Percentiles rank a stretch among this genome's conserved stretches.
These are phyloP conservation scores for Venusia cambrica DNA, from an alignment of 2,888 invertebrate genomes.

Conservation along the genomic window DNA sequence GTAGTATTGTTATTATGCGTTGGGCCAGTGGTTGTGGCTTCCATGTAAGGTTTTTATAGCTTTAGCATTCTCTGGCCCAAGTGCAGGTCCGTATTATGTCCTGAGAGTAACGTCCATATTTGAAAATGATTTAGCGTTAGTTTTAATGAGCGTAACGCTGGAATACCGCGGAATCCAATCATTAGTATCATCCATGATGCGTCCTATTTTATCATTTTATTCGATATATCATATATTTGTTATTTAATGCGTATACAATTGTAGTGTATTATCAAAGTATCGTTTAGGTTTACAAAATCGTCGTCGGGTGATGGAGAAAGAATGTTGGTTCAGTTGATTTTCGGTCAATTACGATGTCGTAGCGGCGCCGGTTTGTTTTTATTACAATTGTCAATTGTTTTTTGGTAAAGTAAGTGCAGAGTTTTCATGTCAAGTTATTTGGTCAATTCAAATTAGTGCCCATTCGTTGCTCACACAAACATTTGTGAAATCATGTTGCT, in stretches of 20 bases:
- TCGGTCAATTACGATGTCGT: conserved; percentile 73
- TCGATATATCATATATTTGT: conserved; percentile 59
- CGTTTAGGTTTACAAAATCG: conserved; percentile 61
- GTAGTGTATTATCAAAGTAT: conserved; percentile 37
- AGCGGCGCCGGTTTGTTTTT: conserved; percentile 54
- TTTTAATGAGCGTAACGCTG: conserved; percentile 43
- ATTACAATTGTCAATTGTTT: conserved; percentile 68
- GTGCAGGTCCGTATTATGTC: conserved; percentile 70
- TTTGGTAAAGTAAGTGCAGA: conserved; percentile 44
- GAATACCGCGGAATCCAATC: conserved; percentile 47
- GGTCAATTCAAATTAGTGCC: conserved; percentile 72
- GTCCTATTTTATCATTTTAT: conserved; percentile 45
- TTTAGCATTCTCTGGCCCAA: conserved; percentile 43
- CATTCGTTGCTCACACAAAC: conserved; percentile 66
- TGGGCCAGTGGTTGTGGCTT: conserved; percentile 46
- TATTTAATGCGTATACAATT: conserved; percentile 58
- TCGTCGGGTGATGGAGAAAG: conserved; percentile 57
- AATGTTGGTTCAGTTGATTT: conserved; percentile 66
- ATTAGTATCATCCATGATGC: conserved; percentile 37
- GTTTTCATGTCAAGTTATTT: conserved; percentile 60
- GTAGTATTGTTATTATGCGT: conserved; percentile 65
- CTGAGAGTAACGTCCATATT: conserved; percentile 77
- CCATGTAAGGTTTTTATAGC: conserved; percentile 26
- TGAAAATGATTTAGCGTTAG: conserved; percentile 75
- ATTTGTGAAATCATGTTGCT: conserved; percentile 49